Evolutionary conservation across 2,113 vertebrate species (phyloP).

Genomic region (Silurus asotus): DNA sequence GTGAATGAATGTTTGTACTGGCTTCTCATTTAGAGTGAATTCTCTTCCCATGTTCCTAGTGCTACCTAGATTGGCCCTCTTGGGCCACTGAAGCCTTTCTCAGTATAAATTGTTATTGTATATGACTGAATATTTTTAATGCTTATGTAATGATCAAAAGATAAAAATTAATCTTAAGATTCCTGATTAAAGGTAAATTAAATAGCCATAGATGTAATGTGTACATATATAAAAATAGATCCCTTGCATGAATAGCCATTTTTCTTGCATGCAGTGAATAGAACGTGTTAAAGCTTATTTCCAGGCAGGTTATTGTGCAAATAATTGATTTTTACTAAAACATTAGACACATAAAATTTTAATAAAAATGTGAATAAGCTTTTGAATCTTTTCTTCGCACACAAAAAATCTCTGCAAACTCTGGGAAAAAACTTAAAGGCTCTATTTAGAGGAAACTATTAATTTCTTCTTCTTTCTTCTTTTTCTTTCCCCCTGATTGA

Average conservation of each 20-base stretch:
- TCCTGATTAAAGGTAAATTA: not conserved
- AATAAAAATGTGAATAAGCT: not conserved
- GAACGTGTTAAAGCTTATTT: not conserved
- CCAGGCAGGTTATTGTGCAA: not conserved
- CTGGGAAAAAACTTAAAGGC: not conserved
- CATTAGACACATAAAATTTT: not conserved
- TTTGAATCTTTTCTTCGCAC: not conserved
- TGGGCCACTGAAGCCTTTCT: not conserved
- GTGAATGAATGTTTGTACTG: not conserved
- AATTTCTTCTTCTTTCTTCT: not conserved
- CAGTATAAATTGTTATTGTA: not conserved
- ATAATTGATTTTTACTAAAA: not conserved
- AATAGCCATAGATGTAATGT: not conserved
- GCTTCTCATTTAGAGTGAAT: not conserved
- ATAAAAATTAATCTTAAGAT: not conserved
- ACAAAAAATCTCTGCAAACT: not conserved
- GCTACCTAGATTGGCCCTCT: not conserved
- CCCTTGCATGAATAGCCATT: not conserved
- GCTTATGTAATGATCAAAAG: not conserved
- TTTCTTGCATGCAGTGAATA: not conserved
- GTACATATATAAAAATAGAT: not conserved
- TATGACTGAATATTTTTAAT: not conserved
- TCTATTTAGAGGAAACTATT: slow-evolving; percentile 3
- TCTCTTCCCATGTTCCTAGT: not conserved
- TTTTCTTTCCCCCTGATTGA: not conserved